phyloP scores from a whole-genome alignment of 2,888 invertebrate species.

The Euphydryas editha region DNA sequence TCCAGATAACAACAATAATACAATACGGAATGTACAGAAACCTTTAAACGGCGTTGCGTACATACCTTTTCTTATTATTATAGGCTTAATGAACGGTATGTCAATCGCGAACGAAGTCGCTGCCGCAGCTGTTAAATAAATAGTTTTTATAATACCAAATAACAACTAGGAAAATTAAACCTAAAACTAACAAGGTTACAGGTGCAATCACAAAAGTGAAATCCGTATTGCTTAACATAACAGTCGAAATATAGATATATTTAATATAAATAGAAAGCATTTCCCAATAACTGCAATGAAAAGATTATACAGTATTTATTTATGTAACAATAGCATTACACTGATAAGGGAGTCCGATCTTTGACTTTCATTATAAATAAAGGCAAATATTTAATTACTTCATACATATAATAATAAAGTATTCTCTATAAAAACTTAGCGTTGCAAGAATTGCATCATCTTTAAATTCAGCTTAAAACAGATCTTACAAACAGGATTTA shows the following conservation, averaged over 20 bases:
- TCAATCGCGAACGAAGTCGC: no score
- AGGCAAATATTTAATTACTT: constrained; percentile 9
- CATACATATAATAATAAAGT: constrained; percentile 11
- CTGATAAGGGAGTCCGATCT: constrained; percentile 12
- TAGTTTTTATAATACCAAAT: no score
- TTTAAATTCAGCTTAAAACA: constrained; percentile 30
- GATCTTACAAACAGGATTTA: constrained; percentile 30
- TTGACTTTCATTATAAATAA: constrained; percentile 16
- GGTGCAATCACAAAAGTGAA: no score
- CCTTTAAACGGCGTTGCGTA: no score
- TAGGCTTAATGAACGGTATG: no score
- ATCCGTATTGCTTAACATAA: not conserved
- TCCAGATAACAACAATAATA: no score
- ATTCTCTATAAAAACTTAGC: not conserved
- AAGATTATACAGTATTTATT: not conserved
- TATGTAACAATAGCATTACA: not conserved
- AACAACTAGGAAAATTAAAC: no score
- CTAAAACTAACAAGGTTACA: no score
- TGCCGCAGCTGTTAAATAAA: no score
- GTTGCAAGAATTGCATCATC: constrained; percentile 34
- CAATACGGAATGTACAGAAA: no score
- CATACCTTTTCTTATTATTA: no score
- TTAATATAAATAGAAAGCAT: not conserved
- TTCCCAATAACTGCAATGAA: not conserved
- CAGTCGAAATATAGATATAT: no score